Evolutionary conservation across 2,113 vertebrate species (phyloP).

Genomic region (Synchiropus splendidus): DNA sequence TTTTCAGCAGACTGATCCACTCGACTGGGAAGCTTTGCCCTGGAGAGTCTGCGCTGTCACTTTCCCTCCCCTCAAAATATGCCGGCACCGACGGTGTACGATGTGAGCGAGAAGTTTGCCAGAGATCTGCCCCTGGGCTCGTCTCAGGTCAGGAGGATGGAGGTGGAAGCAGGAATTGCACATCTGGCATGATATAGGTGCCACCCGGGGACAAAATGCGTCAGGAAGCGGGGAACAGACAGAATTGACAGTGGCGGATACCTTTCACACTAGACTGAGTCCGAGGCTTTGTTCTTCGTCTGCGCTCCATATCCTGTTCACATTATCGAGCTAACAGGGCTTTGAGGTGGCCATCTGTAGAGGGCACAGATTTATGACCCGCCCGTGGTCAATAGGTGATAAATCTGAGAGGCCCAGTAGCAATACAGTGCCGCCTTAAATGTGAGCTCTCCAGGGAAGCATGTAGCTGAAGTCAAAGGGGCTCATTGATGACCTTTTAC

Average conservation of each 20-base stretch:
- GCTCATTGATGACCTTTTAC: conserved; percentile 36
- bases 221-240: conserved; percentile 56
- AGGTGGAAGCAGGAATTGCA: conserved; percentile 34
- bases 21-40: conserved; percentile 99
- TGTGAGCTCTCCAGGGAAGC: conserved; percentile 29
- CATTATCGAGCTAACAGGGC: conserved; percentile 39
- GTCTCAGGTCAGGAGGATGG: conserved; percentile 83
- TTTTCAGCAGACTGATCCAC: conserved; percentile 97
- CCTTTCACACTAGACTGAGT: conserved; percentile 41
- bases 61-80: conserved; percentile 98
- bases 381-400: conserved; percentile 49
- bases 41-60: conserved; percentile 96
- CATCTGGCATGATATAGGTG: conserved; percentile 96
- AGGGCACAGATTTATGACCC: conserved; percentile 34
- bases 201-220: conserved; percentile 83
- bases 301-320: conserved; percentile 14
- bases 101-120: conserved; percentile 92
- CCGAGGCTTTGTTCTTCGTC: conserved; percentile 28
- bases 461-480: conserved; percentile 30
- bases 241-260: conserved; percentile 59
- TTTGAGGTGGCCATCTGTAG: conserved; percentile 31
- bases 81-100: conserved; percentile 86
- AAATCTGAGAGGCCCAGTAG: conserved; percentile 40
- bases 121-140: conserved; percentile 74
- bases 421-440: conserved; percentile 26